Percentiles rank a stretch among this genome's conserved stretches.
These are phyloP conservation scores for Neostethus bicornis DNA, from an alignment of 2,797 vertebrate genomes.

Conservation along the genomic window DNA sequence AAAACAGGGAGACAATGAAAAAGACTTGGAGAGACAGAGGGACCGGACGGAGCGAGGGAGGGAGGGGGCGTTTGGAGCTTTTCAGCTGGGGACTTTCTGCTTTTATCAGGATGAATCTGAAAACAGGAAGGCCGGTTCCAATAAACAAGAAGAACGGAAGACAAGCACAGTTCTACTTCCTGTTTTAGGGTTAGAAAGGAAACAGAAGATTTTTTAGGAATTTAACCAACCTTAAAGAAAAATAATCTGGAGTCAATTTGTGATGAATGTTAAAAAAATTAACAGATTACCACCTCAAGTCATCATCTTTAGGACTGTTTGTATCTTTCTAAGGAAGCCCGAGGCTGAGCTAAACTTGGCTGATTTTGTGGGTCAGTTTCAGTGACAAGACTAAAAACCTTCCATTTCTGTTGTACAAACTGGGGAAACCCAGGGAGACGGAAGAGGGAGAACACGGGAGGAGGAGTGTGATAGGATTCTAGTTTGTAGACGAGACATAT, in stretches of 20 bases:
- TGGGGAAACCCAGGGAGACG: conserved; percentile 22
- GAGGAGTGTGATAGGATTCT: conserved; percentile 35
- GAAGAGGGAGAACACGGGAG: conserved; percentile 25
- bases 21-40: conserved; percentile 11
- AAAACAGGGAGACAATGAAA: conserved; percentile 16
- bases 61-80: conserved; percentile 28
- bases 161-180: conserved; percentile 77
- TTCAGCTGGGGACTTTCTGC: conserved; percentile 64
- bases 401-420: conserved; percentile 43
- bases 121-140: conserved; percentile 82
- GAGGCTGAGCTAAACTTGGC: conserved; percentile 47
- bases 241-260: too few species aligned
- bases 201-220: conserved; percentile 82
- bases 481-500: conserved; percentile 21
- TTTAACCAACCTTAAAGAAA: conserved; percentile 55
- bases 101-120: conserved; percentile 80
- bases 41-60: conserved; percentile 26
- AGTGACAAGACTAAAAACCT: conserved; percentile 16
- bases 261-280: too few species aligned
- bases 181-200: conserved; percentile 74
- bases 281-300: conserved; percentile 38
- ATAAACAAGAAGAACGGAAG: conserved; percentile 80
- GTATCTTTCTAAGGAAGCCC: conserved; percentile 14
- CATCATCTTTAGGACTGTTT: conserved; percentile 27
- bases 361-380: conserved; percentile 57